Evolutionary conservation across 2,797 vertebrate genomes (phyloP).

Genomic region (Yasuhikotakia modesta): DNA sequence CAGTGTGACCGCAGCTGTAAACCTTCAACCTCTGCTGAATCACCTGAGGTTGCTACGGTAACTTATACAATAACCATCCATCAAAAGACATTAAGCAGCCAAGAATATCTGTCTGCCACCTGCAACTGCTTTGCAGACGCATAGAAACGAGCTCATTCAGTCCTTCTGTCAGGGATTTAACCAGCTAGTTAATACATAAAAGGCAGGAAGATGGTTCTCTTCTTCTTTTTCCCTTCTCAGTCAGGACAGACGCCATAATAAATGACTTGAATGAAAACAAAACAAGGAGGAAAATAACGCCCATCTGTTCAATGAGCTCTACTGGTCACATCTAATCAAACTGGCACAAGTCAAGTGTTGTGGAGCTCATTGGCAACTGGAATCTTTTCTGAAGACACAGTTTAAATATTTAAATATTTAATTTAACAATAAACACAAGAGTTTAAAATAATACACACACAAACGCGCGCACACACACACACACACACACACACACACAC

Average conservation of each 20-base stretch:
- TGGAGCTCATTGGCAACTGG: neutral
- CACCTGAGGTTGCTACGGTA: slow-evolving; percentile 51
- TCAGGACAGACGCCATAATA: neutral
- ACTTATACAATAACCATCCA: slow-evolving; percentile 50
- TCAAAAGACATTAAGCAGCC: slow-evolving; percentile 40
- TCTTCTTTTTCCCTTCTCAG: neutral
- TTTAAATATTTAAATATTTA: neutral
- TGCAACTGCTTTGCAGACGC: neutral
- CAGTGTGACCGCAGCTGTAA: slow-evolving; percentile 15
- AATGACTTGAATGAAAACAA: neutral
- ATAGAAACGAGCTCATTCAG: neutral
- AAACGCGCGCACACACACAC: too few species aligned
- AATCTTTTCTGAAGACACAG: neutral
- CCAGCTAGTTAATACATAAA: neutral
- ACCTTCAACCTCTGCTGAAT: slow-evolving; percentile 38
- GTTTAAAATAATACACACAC: neutral
- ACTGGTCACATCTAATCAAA: neutral
- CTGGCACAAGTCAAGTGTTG: neutral
- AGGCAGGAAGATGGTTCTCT: neutral
- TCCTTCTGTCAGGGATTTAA: neutral
- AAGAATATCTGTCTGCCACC: slow-evolving; percentile 20
- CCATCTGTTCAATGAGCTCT: neutral
- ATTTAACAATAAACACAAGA: neutral
- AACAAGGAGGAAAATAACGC: neutral
- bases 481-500: too few species aligned